These are phyloP conservation scores for Corydoras maculifer DNA, from an alignment of 2,113 vertebrate genomes.

Conservation along the genomic window DNA sequence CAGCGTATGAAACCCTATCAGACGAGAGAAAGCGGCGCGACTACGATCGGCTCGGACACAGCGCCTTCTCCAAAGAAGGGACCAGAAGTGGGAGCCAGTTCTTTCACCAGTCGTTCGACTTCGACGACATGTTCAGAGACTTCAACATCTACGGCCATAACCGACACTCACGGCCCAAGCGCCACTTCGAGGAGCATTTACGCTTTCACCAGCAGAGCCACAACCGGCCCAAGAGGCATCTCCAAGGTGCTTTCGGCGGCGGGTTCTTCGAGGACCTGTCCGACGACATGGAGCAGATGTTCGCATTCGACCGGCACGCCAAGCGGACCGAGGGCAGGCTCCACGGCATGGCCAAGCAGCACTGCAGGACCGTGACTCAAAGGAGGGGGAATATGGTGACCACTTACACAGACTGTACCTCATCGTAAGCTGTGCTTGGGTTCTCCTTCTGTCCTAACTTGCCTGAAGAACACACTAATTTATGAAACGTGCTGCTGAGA, in stretches of 20 bases:
- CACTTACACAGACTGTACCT: conserved; percentile 90
- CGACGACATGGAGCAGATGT: conserved; percentile 93
- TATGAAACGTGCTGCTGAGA: too few species aligned
- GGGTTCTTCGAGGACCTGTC: conserved; percentile 85
- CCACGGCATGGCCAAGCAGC: conserved; percentile 78
- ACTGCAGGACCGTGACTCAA: conserved; percentile 93
- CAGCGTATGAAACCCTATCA: conserved; percentile 90
- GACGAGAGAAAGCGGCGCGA: conserved; percentile 81
- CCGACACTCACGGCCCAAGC: conserved; percentile 72
- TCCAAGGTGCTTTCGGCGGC: conserved; percentile 80
- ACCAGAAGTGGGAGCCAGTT: conserved; percentile 59
- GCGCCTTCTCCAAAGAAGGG: conserved; percentile 57
- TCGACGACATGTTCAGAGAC: conserved; percentile 89
- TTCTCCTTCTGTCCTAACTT: too few species aligned
- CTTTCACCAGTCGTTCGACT: conserved; percentile 78
- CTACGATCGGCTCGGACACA: conserved; percentile 76
- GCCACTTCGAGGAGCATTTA: conserved; percentile 85
- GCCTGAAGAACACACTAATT: too few species aligned
- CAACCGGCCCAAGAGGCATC: conserved; percentile 76
- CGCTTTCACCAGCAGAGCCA: conserved; percentile 73
- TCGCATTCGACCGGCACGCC: conserved; percentile 77
- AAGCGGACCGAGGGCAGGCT: conserved; percentile 76
- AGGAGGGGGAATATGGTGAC: conserved; percentile 95
- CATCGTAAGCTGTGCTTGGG: conserved; percentile 30
- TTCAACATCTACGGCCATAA: conserved; percentile 83